Evolutionary conservation across 2,113 vertebrate genomes (phyloP).

Genomic region (Dicrurus megarhynchus): DNA sequence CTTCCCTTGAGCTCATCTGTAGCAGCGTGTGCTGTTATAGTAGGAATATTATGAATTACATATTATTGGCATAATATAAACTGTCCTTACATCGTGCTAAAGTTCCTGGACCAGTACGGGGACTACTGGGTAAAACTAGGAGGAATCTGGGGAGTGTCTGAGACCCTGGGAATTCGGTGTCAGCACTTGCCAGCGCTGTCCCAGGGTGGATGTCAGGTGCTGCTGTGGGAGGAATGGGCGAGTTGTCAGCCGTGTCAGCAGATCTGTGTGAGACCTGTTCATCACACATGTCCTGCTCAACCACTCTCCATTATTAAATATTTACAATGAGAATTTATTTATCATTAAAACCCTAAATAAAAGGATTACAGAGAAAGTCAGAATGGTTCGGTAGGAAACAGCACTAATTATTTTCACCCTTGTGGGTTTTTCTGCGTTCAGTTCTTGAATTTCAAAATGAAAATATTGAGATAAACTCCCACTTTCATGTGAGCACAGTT

Average conservation of each 20-base stretch:
- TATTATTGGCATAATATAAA: neutral
- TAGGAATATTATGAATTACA: rapidly evolving
- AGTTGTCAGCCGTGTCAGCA: neutral
- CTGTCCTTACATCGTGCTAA: neutral
- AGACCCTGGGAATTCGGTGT: neutral
- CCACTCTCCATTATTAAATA: neutral
- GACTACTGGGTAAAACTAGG: neutral
- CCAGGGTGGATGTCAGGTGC: neutral
- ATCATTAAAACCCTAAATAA: neutral
- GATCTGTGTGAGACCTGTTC: neutral
- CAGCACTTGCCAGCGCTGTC: rapidly evolving
- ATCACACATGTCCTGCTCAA: neutral
- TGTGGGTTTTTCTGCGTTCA: neutral
- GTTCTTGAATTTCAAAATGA: neutral
- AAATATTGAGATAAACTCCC: slow-evolving; percentile 19
- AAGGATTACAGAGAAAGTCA: neutral
- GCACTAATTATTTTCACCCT: neutral
- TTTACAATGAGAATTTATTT: neutral
- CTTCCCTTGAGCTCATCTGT: neutral
- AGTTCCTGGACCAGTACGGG: neutral
- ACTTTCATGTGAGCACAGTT: neutral
- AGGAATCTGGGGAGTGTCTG: neutral
- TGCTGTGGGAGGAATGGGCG: neutral
- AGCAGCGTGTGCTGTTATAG: rapidly evolving
- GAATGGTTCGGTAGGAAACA: neutral